Percentiles rank a stretch among this genome's conserved stretches.
Evolutionary conservation across 1,140 invertebrate species (phyloP).

Genomic region (Coptotermes formosanus): DNA sequence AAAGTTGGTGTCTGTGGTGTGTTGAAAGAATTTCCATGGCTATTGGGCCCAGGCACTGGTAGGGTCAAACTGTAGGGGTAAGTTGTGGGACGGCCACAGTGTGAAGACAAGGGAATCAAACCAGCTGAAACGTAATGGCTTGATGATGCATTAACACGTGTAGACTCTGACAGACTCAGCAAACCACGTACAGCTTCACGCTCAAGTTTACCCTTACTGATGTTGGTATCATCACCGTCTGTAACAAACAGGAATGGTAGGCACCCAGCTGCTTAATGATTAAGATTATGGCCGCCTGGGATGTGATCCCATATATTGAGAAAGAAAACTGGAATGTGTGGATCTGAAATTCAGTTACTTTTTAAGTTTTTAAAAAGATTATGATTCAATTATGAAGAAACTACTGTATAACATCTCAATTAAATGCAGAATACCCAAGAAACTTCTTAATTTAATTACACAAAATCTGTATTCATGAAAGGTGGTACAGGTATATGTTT

Average conservation of each 20-base stretch:
- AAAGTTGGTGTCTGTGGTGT: conserved; percentile 33
- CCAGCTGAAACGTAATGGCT: conserved; percentile 36
- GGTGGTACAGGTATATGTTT: too few species aligned
- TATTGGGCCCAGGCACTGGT: neutral
- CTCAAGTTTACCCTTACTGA: conserved; percentile 55
- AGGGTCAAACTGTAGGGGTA: conserved; percentile 59
- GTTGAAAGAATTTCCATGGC: neutral
- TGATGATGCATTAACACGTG: neutral
- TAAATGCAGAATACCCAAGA: too few species aligned
- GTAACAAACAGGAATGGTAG: neutral
- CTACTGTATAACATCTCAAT: too few species aligned
- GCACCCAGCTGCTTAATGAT: too few species aligned
- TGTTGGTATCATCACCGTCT: neutral
- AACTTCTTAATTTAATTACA: too few species aligned
- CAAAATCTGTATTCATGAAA: too few species aligned
- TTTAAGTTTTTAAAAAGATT: too few species aligned
- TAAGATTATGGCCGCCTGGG: too few species aligned
- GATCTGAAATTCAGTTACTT: too few species aligned
- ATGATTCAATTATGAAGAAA: too few species aligned
- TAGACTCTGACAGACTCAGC: conserved; percentile 63
- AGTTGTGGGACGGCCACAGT: conserved; percentile 53
- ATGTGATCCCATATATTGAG: too few species aligned
- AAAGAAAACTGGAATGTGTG: too few species aligned
- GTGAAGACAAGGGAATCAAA: conserved; percentile 46
- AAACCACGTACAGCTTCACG: conserved; percentile 86